Evolutionary conservation across 2,888 invertebrate species (phyloP), one percentile per base, ranked within the genome.

Genomic region (Listrodromus nycthemerus): DNA sequence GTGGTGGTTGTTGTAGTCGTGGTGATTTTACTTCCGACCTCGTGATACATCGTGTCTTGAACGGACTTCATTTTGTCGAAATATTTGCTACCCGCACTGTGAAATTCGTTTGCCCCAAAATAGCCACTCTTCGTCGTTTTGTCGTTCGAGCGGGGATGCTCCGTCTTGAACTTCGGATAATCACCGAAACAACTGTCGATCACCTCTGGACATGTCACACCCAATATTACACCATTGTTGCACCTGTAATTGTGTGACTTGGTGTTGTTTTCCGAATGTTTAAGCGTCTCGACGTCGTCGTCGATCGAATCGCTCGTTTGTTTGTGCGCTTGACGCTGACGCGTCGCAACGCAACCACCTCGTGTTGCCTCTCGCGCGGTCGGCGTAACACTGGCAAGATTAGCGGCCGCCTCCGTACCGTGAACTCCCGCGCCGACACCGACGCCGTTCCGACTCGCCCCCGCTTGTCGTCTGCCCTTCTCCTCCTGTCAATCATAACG

Each of bases 361-460:
- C 92, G 91, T 91, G 90, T 89, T 91, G 89, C 88, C 90, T 93
- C 92, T 90, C 92, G 93, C 92, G 92, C 91, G 87, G 89, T 89
- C 89, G 92, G 91, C 92, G 93, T 91, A 91, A 92, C 91, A 93
- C 93, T 93, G 92, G 91, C 89, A 86, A 91, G 91, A 91, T 92
- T 91, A 90, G 91, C 90, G 90, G 91, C 89, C 91, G 91, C 89
- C 90, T 91, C 92, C 86, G 88, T 88, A 89, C 88, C 89, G 88
- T 89, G 88, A 89, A 87, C 88, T 87, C 86, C 86, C 88, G 90
- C 91, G 86, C 89, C 90, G 82, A 89, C 89, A 61, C 85, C 88
- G 74, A 83, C 87, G 81, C 88, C 90, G 83, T 88, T 90, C 75
- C 86, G 71, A 88, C 88, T 83, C 91, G 89, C 88, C 91, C 90